These are phyloP conservation scores for Stercorarius parasiticus DNA, from an alignment of 2,113 vertebrate genomes.

Conservation along the genomic window DNA sequence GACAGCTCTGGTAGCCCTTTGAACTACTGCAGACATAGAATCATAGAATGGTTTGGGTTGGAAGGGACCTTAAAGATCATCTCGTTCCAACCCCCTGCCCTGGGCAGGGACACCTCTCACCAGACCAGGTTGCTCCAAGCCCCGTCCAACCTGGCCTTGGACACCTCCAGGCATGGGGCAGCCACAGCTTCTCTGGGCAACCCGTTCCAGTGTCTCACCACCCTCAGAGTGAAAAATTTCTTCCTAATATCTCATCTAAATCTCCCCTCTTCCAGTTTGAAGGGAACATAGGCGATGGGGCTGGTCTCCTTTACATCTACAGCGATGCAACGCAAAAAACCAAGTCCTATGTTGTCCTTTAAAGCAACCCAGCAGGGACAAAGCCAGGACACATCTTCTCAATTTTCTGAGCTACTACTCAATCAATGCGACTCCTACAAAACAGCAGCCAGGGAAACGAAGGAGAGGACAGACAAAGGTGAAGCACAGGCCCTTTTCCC, in stretches of 20 bases:
- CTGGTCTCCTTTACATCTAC: background rate
- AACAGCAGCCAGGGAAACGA: background rate
- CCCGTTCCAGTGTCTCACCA: background rate
- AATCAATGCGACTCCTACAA: fast-evolving
- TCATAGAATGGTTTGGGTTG: background rate
- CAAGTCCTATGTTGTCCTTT: background rate
- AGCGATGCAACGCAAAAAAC: background rate
- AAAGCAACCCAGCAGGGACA: background rate
- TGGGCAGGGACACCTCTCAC: background rate
- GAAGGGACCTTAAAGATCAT: background rate
- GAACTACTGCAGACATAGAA: background rate
- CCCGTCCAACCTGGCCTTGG: background rate
- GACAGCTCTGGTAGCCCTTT: background rate
- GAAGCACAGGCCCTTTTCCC: background rate
- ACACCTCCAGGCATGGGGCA: background rate
- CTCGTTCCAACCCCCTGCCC: background rate
- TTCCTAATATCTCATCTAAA: background rate
- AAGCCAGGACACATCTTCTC: background rate
- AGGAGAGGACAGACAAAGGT: background rate
- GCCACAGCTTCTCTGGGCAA: background rate
- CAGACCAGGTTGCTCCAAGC: background rate
- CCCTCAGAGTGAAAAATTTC: background rate
- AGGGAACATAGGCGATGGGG: background rate
- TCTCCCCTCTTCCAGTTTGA: background rate
- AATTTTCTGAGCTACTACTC: background rate